Evolutionary conservation across 2,888 invertebrate genomes (phyloP).

Genomic region (Capitulum mitella): DNA sequence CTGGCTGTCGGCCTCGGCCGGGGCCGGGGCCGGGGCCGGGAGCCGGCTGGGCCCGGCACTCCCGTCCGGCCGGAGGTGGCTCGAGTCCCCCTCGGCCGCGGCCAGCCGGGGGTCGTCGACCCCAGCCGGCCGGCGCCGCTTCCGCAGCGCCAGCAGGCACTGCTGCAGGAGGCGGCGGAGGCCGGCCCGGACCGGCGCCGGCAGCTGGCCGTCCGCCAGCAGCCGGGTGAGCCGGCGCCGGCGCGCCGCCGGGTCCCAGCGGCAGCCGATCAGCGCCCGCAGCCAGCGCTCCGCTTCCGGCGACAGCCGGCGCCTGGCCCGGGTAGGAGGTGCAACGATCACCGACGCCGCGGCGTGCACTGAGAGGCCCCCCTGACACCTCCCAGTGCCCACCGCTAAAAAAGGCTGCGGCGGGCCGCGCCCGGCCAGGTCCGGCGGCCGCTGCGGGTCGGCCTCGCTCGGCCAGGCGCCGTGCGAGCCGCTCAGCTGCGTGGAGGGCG

Average conservation of each 20-base stretch:
- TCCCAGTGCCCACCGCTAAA: constrained; percentile 22
- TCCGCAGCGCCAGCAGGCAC: background rate
- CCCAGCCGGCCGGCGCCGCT: background rate
- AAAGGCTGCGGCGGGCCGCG: background rate
- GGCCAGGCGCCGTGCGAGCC: constrained; percentile 8
- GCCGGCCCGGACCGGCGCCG: background rate
- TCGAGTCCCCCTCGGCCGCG: no score
- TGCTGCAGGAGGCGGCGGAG: background rate
- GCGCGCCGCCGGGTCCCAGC: background rate
- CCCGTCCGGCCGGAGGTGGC: no score
- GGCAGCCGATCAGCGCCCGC: background rate
- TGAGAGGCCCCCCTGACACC: constrained; percentile 6
- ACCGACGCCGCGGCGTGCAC: constrained; percentile 5
- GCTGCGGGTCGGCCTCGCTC: background rate
- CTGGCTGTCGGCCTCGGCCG: background rate
- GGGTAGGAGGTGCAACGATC: background rate
- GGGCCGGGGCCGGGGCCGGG: background rate
- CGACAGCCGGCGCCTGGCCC: background rate
- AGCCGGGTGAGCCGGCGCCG: background rate
- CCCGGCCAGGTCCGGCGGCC: background rate
- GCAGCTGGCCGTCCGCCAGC: background rate
- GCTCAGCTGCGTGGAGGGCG: background rate
- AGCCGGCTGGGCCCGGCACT: background rate
- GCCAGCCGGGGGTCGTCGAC: no score
- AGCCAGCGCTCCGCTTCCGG: background rate